Conservation (phyloP, 2,797 vertebrate species). For the Etheostoma perlongum region DNA sequence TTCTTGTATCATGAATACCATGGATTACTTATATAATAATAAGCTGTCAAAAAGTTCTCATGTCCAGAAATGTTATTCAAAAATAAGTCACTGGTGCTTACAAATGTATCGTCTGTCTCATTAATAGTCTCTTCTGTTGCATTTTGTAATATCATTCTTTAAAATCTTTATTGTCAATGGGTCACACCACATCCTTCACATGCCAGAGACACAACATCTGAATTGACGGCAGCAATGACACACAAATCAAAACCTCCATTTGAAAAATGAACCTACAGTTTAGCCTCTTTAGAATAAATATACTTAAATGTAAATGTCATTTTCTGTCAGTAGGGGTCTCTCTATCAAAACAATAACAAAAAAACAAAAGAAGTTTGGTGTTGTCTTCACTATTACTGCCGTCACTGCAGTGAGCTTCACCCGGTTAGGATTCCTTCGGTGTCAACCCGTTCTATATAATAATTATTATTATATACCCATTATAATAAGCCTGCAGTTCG, state of each 20-base stretch:
- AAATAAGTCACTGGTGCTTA: background rate
- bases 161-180: no score
- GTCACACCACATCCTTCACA: background rate
- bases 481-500: no score
- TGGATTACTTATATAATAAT: background rate
- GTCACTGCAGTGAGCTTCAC: no score
- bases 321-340: no score
- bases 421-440: no score
- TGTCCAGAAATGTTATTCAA: background rate
- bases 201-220: no score
- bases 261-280: background rate
- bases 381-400: no score
- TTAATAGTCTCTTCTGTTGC: background rate
- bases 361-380: no score
- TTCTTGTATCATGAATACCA: background rate
- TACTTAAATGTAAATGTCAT: background rate
- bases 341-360: no score
- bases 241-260: background rate
- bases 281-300: no score
- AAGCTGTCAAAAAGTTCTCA: background rate
- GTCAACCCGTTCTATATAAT: no score
- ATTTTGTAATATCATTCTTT: no score
- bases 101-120: background rate
- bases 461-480: background rate
- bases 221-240: background rate